Base-by-base conservation (phyloP, 1,140 invertebrate genomes). In the Ceratosolen solmsi region DNA sequence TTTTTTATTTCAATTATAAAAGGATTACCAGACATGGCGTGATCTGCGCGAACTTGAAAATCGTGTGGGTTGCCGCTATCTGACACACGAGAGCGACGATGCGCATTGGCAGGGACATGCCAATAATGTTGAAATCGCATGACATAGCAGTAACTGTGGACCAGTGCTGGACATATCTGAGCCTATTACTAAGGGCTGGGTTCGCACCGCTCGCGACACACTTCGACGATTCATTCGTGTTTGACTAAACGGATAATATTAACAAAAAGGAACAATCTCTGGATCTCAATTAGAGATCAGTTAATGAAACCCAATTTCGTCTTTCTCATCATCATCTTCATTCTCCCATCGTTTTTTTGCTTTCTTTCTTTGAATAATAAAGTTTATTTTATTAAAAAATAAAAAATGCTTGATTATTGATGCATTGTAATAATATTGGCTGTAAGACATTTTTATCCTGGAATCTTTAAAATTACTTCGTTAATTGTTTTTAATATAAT, bases 41-140 rank as follows among this genome's bases (percentile, higher is more conserved):
- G 98, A 99, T 92, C 92, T 99, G 78, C 93, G 98, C 58, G 94
- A 95, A 86, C 92, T 99, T 54, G 99, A 99, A 92, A 92, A 92
- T 25, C 94, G 96, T 88, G 96, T 99, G 17, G 94, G 94, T 38
- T 92, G 94, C 83, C 94, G 98, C 38, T 99, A 99, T 92, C 93
- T 99, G 82, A 99, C 98, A 46, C 98, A 99, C 88, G 96, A 98
- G 90, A 98, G 97, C 22, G 98, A 99, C 90, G 98, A 99, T 90
- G 94, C 95, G 30, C 94, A 98, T 73, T 99, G 98, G 97, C 94
- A 95, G 9, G 56, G 33, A 25, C 46, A 68, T 3, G 46, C 22
- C 9, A 68, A 27, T 25, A 63, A 8, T 13, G 63, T 27, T 22
- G 76, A 60, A n/a, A 25, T 17, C 5, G 74, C 56, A 76, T 76